Evolutionary conservation across 2,113 vertebrate genomes (phyloP).

Genomic region (Cochlearius cochlearius): DNA sequence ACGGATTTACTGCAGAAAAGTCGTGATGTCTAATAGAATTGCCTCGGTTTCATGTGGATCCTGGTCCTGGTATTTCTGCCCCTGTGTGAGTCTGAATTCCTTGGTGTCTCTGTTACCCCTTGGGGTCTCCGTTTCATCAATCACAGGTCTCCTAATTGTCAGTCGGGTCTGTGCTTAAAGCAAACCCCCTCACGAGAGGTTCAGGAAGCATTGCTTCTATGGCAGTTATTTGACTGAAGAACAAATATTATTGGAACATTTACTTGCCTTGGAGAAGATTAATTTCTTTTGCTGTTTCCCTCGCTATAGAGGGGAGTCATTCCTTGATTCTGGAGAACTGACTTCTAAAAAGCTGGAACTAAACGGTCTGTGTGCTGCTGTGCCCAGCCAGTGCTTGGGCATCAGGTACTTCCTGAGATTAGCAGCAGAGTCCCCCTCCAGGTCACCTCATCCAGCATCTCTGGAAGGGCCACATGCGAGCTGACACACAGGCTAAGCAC

Average conservation of each 20-base stretch:
- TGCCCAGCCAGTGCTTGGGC: neutral
- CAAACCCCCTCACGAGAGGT: neutral
- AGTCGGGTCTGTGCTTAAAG: neutral
- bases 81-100: neutral
- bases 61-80: neutral
- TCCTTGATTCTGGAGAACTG: neutral
- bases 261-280: neutral
- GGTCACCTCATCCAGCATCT: fast-evolving
- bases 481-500: fast-evolving
- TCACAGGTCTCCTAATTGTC: neutral
- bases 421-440: neutral
- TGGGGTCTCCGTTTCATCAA: neutral
- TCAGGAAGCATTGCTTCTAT: neutral
- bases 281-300: neutral
- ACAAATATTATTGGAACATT: neutral
- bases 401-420: fast-evolving
- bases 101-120: neutral
- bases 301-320: neutral
- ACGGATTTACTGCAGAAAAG: neutral
- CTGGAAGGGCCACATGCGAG: fast-evolving
- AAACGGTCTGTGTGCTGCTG: neutral
- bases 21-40: neutral
- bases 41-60: neutral
- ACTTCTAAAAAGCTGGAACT: neutral
- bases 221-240: neutral